These are phyloP conservation scores for Halisarca cf. caerulea DNA, from an alignment of 37 sponge, comb jelly and placozoan species.

Conservation along the genomic window DNA sequence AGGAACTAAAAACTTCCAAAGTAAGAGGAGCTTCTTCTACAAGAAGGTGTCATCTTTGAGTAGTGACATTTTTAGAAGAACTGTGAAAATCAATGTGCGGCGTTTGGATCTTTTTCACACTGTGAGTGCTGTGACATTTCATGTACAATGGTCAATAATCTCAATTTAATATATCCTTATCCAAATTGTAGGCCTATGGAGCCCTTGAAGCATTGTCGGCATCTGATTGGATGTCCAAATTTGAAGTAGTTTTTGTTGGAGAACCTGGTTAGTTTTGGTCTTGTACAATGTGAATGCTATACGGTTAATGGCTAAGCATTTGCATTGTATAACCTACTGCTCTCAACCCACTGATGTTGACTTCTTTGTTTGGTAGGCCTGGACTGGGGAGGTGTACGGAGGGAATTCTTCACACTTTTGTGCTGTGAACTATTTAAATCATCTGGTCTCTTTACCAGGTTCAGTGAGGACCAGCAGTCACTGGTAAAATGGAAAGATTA, in stretches of 20 bases:
- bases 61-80: conserved; percentile 18
- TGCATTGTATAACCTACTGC: too few relatives aligned
- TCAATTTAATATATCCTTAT: too few relatives aligned
- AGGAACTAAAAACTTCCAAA: conserved; percentile 80
- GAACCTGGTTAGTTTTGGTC: conserved; percentile 85
- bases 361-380: conserved; percentile 68
- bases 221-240: conserved; percentile 74
- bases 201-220: conserved; percentile 36
- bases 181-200: conserved; percentile 62
- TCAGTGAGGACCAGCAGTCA: conserved; percentile 56
- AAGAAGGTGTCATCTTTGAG: conserved; percentile 39
- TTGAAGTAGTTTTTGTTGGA: conserved; percentile 60
- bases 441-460: conserved; percentile 58
- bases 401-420: conserved; percentile 80
- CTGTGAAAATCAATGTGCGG: conserved; percentile 14
- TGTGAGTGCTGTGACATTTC: too few relatives aligned
- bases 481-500: too few relatives aligned
- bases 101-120: conserved; percentile 55
- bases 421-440: conserved; percentile 67
- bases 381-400: conserved; percentile 87
- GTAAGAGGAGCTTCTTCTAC: conserved; percentile 69
- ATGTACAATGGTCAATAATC: too few relatives aligned
- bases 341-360: too few relatives aligned
- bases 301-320: background rate
- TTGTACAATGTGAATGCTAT: too few relatives aligned